Evolutionary conservation across 2,888 invertebrate genomes (phyloP), one percentile per base, ranked within the genome.

Genomic region (Lissonota sp.): DNA sequence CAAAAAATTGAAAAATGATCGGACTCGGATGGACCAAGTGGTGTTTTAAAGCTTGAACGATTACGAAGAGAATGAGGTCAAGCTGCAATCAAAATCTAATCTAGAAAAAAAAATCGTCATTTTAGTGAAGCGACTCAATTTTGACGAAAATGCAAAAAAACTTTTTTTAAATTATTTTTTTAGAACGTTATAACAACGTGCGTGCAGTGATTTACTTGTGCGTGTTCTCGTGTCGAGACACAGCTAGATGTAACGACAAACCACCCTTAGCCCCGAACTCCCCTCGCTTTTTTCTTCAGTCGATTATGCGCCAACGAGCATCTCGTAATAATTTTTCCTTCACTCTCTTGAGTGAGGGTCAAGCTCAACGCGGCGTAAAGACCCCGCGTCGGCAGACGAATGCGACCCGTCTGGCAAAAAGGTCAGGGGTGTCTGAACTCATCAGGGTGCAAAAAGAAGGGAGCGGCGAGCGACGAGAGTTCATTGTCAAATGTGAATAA

Each of bases 361-460:
- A 71, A 78, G 78, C 51, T 70, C 74, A 78, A n/a, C 14, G 12
- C 16, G 26, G 70, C 70, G 81, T 81, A 16, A 81, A 74, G 26
- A 74, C 76, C 39, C 26, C 26, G 26, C 26, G 8, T 16, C 49
- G 66, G 42, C 58, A 16, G 60, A 71, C 44, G 37, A 55, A 26
- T 26, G 26, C 26, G 26, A 26, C 26, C 12, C 64, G 76, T 49
- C 70, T 67, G 64, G 70, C n/a, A 55, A 64, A 37, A 67, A 46
- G 6, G 46, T 62, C 62, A 39, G 70, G 64, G 51, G 69, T 14
- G 42, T 51, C 46, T 46, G 39, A 63, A 72, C 51, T 7, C 63
- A 72, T 67, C 44, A 42, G 60, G 6, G 63, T 51, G 26, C 26
- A 26, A 26, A 1, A 26, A 26, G 26, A 26, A 26, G 26, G 26